Evolutionary conservation across 2,888 invertebrate genomes (phyloP).

Genomic region (Ceratothoa steindachneri): DNA sequence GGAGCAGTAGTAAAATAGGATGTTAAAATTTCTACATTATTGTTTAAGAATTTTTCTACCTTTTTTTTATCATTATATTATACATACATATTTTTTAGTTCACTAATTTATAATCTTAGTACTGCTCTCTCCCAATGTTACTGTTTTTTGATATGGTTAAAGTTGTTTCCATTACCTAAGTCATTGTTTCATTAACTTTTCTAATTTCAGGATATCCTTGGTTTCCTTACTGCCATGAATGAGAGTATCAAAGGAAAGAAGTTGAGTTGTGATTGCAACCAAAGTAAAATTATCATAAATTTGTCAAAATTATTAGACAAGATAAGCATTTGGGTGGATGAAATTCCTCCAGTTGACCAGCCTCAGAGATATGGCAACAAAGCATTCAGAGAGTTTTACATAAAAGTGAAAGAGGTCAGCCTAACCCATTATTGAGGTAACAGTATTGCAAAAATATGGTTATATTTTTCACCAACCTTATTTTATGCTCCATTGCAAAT

Average conservation of each 20-base stretch:
- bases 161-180: too few relatives aligned
- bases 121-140: too few relatives aligned
- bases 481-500: too few relatives aligned
- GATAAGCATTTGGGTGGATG: slow-evolving; percentile 69
- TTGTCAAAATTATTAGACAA: slow-evolving; percentile 66
- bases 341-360: slow-evolving; percentile 81
- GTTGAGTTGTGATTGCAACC: slow-evolving; percentile 61
- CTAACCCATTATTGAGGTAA: background rate
- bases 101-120: too few relatives aligned
- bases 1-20: background rate
- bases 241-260: slow-evolving; percentile 77
- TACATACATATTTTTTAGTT: too few relatives aligned
- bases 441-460: too few relatives aligned
- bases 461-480: too few relatives aligned
- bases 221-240: slow-evolving; percentile 81
- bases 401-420: slow-evolving; percentile 62
- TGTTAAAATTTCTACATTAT: background rate
- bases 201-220: slow-evolving; percentile 68
- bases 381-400: slow-evolving; percentile 79
- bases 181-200: slow-evolving; percentile 7
- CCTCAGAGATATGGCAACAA: slow-evolving; percentile 96
- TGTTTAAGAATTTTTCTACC: background rate
- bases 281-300: slow-evolving; percentile 62
- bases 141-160: too few relatives aligned
- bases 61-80: background rate